Base-by-base conservation (phyloP, 2,797 vertebrate genomes). In the Neoniphon sammara region DNA sequence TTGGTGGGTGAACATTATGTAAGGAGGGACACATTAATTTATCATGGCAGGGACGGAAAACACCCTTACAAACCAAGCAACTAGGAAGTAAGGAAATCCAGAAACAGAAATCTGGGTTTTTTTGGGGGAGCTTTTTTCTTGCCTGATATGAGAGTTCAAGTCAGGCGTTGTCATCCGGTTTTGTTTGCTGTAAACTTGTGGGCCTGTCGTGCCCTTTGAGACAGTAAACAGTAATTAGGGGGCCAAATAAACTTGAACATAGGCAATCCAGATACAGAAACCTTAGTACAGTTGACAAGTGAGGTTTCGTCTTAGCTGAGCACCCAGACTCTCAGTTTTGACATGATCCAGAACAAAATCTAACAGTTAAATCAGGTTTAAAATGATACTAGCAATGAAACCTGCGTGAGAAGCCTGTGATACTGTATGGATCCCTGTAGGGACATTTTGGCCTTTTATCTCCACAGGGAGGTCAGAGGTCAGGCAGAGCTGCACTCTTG, bases 401-500 rank as follows among this genome's bases (percentile, higher is more conserved):
- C 2, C 25, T 50, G 47, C 7, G 46, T 18, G 17, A 20, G 17
- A 49, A 49, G 46, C 15, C 47, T 9, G 14, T 18, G 23, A 18
- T 55, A 55, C 14, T 55, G 30, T 17, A 55, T 55, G 27, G 47
- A 50, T 50, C 47, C 47, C 5, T 21, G 8, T 8, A n/a, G n/a
- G 47, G 18, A 50, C 20, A 10, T 21, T 50, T 3, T 21, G 18
- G 47, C 5, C 5, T 56, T 15, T 6, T 6, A 4, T 25, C 21
- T 55, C 25, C 18, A 55, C 7, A 12, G 7, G 8, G 42, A 76
- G 75, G 61, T 3, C 70, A 72, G 21, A 60, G 63, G 55, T 80
- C 65, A 77, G 17, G 49, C 39, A 27, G 47, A 58, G 12, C 18
- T n/a, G 15, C 17, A 30, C 12, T 4, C n/a, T n/a, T 20, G 47